Evolutionary conservation across 2,888 invertebrate species (phyloP).

Genomic region (Phoronis australis): DNA sequence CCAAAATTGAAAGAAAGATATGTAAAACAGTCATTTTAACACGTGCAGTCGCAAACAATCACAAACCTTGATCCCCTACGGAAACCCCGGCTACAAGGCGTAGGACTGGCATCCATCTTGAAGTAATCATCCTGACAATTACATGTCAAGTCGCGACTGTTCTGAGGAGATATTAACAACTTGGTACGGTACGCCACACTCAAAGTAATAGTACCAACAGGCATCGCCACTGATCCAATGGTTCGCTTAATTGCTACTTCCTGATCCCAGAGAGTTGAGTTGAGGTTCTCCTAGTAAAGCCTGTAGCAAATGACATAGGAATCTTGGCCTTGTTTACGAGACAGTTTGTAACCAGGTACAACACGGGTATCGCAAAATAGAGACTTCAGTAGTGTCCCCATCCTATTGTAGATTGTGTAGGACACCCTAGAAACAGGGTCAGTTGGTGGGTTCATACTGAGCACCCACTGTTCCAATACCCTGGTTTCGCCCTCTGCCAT

Average conservation of each 20-base stretch:
- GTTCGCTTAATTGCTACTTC: constrained; percentile 72
- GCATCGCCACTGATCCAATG: constrained; percentile 81
- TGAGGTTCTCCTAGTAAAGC: constrained; percentile 57
- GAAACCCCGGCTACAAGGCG: too few relatives aligned
- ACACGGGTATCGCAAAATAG: constrained; percentile 82
- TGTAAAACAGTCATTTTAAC: too few relatives aligned
- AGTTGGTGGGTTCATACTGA: too few relatives aligned
- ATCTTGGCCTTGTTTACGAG: constrained; percentile 80
- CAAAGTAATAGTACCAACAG: constrained; percentile 76
- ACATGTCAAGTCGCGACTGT: constrained; percentile 61
- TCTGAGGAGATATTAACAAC: constrained; percentile 80
- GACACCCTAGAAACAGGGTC: constrained; percentile 39
- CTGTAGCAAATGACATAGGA: constrained; percentile 86
- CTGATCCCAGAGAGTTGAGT: constrained; percentile 60
- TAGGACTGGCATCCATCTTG: constrained; percentile 63
- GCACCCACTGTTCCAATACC: constrained; percentile 88
- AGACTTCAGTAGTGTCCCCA: constrained; percentile 87
- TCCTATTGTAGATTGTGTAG: constrained; percentile 72
- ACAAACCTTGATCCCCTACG: too few relatives aligned
- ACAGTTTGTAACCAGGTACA: constrained; percentile 87
- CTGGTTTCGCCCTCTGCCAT: constrained; percentile 84
- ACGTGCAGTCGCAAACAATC: too few relatives aligned
- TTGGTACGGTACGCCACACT: constrained; percentile 83
- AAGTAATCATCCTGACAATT: constrained; percentile 75
- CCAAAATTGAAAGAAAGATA: too few relatives aligned